These are phyloP conservation scores for Gallirallus australis DNA, from an alignment of 2,797 vertebrate species.

Conservation along the genomic window DNA sequence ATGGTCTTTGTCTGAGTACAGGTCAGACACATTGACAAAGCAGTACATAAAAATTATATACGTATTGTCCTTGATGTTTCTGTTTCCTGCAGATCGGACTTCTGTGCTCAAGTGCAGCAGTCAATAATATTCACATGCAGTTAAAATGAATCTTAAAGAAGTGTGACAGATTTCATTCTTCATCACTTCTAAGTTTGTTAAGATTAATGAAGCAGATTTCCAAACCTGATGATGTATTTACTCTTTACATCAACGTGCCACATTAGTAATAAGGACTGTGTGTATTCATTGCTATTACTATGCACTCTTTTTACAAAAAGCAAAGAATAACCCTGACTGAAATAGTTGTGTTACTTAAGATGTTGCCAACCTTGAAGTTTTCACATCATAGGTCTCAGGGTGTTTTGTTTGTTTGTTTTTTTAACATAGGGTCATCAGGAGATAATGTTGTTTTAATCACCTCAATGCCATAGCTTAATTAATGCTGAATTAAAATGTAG, in stretches of 20 bases:
- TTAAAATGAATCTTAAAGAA: background rate
- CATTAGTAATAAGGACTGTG: background rate
- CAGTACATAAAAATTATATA: background rate
- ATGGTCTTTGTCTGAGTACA: background rate
- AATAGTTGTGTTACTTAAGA: background rate
- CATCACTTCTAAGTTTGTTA: background rate
- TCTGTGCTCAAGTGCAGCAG: background rate
- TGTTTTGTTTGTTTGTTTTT: background rate
- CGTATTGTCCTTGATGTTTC: background rate
- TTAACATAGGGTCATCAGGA: background rate
- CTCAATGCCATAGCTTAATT: background rate
- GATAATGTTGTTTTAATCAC: background rate
- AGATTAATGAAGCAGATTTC: constrained; percentile 4
- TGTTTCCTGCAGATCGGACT: background rate
- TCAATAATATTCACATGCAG: background rate
- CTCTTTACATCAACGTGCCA: background rate
- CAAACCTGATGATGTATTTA: background rate
- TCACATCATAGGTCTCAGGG: background rate
- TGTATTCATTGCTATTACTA: background rate
- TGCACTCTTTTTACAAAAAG: background rate
- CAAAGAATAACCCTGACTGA: background rate
- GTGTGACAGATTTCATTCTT: constrained; percentile 8
- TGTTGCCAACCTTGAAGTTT: background rate
- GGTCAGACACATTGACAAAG: background rate
- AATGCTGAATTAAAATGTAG: background rate